These are phyloP conservation scores for Stichodactyla mertensii DNA, from an alignment of 64 coral and sea anemone genomes.

Conservation along the genomic window DNA sequence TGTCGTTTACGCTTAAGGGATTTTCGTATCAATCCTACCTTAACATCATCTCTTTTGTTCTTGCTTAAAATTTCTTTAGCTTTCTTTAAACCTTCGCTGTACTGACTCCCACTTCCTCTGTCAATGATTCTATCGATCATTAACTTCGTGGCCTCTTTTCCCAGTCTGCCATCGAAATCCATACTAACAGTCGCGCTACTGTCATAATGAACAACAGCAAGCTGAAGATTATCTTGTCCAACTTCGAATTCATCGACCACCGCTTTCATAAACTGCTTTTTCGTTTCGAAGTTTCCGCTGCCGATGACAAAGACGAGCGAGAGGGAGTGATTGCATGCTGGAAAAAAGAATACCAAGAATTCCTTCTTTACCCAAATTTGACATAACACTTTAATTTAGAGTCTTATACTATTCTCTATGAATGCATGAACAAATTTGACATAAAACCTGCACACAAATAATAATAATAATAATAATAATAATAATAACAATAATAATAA, in stretches of 20 bases:
- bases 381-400: no score
- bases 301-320: conserved; percentile 58
- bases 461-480: no score
- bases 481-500: no score
- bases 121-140: not conserved
- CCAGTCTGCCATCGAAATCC: not conserved
- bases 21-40: not conserved
- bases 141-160: not conserved
- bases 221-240: conserved; percentile 8
- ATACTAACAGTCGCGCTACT: not conserved
- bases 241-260: conserved; percentile 50
- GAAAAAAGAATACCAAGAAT: not conserved
- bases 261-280: conserved; percentile 61
- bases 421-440: no score
- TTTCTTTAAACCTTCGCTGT: conserved; percentile 12
- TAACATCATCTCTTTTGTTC: conserved; percentile 27
- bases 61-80: conserved; percentile 16
- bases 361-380: no score
- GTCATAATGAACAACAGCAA: conserved; percentile 6
- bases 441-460: no score
- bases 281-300: conserved; percentile 37
- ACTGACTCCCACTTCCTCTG: not conserved
- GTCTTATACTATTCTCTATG: no score
- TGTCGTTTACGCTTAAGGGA: no score
- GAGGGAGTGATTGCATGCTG: conserved; percentile 56